Conservation (phyloP, 2,797 vertebrate genomes). For the Tamandua tetradactyla region DNA sequence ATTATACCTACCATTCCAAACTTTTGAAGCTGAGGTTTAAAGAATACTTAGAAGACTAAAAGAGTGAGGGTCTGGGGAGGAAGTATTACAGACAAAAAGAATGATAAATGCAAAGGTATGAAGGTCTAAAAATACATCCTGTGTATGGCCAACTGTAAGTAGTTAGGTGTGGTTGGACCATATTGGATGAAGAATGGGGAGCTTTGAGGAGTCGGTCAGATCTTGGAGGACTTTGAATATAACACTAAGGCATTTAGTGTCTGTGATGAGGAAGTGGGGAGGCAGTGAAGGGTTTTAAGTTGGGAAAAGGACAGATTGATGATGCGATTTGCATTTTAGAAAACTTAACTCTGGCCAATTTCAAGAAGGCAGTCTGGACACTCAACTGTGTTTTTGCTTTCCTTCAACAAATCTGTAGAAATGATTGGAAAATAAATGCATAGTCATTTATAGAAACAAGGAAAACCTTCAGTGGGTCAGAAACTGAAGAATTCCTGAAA, state of each 20-base stretch:
- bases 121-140: not conserved
- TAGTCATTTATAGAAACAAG: conserved; percentile 19
- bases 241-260: not conserved
- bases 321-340: not conserved
- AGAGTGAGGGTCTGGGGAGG: not conserved
- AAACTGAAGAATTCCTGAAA: conserved; percentile 47
- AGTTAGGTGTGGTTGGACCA: not conserved
- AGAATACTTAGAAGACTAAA: not conserved
- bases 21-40: conserved; percentile 34
- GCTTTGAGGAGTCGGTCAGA: not conserved
- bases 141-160: not conserved
- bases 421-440: not conserved
- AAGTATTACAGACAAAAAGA: not conserved
- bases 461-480: conserved; percentile 10
- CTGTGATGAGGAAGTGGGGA: not conserved
- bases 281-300: not conserved
- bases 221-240: not conserved
- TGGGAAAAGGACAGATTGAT: conserved; percentile 35
- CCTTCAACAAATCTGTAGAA: not conserved
- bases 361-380: not conserved
- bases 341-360: not conserved
- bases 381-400: conserved; percentile 10
- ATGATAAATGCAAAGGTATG: not conserved
- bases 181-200: not conserved
- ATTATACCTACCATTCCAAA: too few relatives aligned